Percentiles rank a stretch among this genome's conserved stretches.
These are phyloP conservation scores for Anthopleura sola DNA, from an alignment of 64 coral and sea anemone species.

Conservation along the genomic window DNA sequence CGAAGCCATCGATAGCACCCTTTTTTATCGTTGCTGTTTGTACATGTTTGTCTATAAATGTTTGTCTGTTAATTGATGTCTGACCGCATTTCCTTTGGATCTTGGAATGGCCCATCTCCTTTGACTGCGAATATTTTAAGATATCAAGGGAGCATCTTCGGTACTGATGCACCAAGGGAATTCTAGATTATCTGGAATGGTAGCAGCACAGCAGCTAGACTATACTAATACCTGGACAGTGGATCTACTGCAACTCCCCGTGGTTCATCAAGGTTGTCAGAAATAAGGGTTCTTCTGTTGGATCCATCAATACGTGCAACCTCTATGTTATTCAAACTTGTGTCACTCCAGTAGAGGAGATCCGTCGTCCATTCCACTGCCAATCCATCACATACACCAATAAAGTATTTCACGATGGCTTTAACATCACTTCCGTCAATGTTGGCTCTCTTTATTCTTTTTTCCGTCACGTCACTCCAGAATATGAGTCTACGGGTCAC, in stretches of 20 bases:
- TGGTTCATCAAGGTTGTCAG: conserved; percentile 20
- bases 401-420: neutral
- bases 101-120: too few species aligned
- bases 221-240: conserved; percentile 26
- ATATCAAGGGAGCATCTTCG: too few species aligned
- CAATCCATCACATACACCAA: conserved; percentile 55
- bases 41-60: too few species aligned
- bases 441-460: too few species aligned
- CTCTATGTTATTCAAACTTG: conserved; percentile 37
- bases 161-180: too few species aligned
- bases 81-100: too few species aligned
- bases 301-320: conserved; percentile 21
- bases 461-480: conserved; percentile 61
- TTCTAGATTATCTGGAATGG: too few species aligned
- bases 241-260: conserved; percentile 45
- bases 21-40: too few species aligned
- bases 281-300: conserved; percentile 34
- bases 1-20: too few species aligned
- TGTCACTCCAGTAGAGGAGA: conserved; percentile 66
- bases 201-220: too few species aligned
- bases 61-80: too few species aligned
- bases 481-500: conserved; percentile 30
- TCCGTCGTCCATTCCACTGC: conserved; percentile 50
- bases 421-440: conserved; percentile 12
- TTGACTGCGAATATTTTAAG: too few species aligned